Evolutionary conservation across 2,888 invertebrate species (phyloP).

Genomic region (Lobophora halterata): DNA sequence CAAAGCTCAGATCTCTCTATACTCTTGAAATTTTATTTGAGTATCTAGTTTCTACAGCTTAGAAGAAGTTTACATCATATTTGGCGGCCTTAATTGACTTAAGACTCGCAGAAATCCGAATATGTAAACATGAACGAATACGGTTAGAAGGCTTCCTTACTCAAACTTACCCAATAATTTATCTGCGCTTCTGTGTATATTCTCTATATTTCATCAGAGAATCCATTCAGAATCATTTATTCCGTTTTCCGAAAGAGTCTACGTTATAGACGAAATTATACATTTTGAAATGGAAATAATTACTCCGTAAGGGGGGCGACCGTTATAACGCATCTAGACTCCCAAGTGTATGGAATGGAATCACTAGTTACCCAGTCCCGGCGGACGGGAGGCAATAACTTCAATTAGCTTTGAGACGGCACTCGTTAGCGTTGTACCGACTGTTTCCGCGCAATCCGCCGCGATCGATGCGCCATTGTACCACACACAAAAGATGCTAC

Average conservation of each 20-base stretch:
- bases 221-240: neutral
- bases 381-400: conserved; percentile 51
- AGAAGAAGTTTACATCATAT: too few relatives aligned
- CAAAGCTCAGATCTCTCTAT: too few relatives aligned
- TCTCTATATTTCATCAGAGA: too few relatives aligned
- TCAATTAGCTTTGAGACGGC: conserved; percentile 61
- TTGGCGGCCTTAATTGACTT: too few relatives aligned
- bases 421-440: conserved; percentile 64
- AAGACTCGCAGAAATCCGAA: too few relatives aligned
- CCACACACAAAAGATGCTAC: conserved; percentile 68
- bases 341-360: conserved; percentile 24
- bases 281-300: conserved; percentile 18
- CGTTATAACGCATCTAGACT: conserved; percentile 16
- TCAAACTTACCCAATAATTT: too few relatives aligned
- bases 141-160: too few relatives aligned
- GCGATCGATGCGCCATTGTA: conserved; percentile 74
- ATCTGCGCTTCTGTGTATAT: too few relatives aligned
- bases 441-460: conserved; percentile 58
- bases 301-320: conserved; percentile 17
- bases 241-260: conserved; percentile 9
- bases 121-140: too few relatives aligned
- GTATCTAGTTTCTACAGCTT: too few relatives aligned
- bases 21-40: too few relatives aligned
- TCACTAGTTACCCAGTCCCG: conserved; percentile 18
- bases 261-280: conserved; percentile 16